Base-by-base conservation (phyloP, 1,140 invertebrate species). In the Drosophila quadrilineata region DNA sequence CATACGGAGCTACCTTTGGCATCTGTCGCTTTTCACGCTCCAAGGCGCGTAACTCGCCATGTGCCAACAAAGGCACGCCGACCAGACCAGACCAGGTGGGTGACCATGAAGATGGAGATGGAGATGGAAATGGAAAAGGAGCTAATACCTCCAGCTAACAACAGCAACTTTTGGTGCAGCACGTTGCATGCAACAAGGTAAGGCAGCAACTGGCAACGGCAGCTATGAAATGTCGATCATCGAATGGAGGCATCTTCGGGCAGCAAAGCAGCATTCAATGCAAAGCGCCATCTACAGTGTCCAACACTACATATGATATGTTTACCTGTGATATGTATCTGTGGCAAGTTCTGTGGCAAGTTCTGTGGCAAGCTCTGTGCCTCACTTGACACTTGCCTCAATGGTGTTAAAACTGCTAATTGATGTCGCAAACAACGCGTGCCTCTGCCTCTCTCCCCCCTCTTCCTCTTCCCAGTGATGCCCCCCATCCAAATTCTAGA, bases 301-400 rank as follows among this genome's bases (percentile, higher is more conserved):
- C n/a, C n/a, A n/a, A n/a, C n/a, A n/a, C n/a, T n/a, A n/a, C n/a
- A n/a, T n/a, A n/a, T n/a, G n/a, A n/a, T n/a, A n/a, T 79, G 41
- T 79, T 79, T 79, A 59, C 75, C 66, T 46, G 76, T 49, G 67
- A 80, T 59, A 68, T 80, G n/a, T n/a, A n/a, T n/a, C 71, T 76
- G 76, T 82, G 36, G 76, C 72, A 72, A 76, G 63, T 63, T 57
- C 57, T 82, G 69, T 71, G 53, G 57, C 48, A n/a, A n/a, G n/a
- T n/a, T n/a, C 71, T 76, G 76, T 82, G 36, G 76, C 72, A 72
- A 76, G 63, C 68, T 57, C 57, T 82, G 69, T 71, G 53, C 63
- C 48, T 31, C 74, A 33, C 22, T 69, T 38, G 53, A 8, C 63
- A 80, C 73, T 77, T 84, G 64, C 79, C 70, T 59, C 38, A 62